These are phyloP conservation scores for Tanypteryx hageni DNA, from an alignment of 2,888 invertebrate genomes.

Conservation along the genomic window DNA sequence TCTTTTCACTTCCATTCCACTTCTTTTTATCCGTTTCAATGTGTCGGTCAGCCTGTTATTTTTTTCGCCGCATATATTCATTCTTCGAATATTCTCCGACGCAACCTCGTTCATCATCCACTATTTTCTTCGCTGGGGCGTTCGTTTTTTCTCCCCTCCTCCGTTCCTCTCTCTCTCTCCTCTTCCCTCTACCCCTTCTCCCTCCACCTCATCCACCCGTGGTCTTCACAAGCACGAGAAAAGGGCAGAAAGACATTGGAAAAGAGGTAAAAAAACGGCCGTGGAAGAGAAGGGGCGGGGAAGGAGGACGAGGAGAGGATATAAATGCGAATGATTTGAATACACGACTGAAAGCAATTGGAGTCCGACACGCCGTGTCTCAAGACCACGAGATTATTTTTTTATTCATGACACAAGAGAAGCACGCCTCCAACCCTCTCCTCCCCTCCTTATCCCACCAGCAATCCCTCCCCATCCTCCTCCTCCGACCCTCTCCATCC, in stretches of 20 bases:
- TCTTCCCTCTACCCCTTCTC: neutral
- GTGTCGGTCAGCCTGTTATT: neutral
- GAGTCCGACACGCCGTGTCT: slow-evolving; percentile 49
- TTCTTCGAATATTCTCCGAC: neutral
- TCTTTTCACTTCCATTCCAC: neutral
- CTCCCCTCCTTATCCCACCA: neutral
- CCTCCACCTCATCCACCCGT: neutral
- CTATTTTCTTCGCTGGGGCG: slow-evolving; percentile 21
- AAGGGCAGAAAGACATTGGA: slow-evolving; percentile 11
- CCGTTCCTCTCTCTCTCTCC: no score
- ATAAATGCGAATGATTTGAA: slow-evolving; percentile 56
- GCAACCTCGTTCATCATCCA: slow-evolving; percentile 31
- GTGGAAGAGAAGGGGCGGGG: slow-evolving; percentile 8
- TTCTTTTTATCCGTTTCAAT: slow-evolving; percentile 24
- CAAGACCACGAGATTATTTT: slow-evolving; percentile 49
- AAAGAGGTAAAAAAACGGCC: slow-evolving; percentile 11
- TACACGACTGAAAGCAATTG: slow-evolving; percentile 59
- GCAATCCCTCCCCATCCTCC: neutral
- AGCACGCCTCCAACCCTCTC: slow-evolving; percentile 23
- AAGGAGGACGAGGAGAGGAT: slow-evolving; percentile 12
- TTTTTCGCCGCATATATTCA: slow-evolving; percentile 24
- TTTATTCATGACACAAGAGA: slow-evolving; percentile 54
- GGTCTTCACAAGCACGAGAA: slow-evolving; percentile 29
- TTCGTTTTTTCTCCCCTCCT: neutral
- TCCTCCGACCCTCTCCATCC: neutral